Conservation (phyloP, 2,888 invertebrate species). For the Euproctis similis region DNA sequence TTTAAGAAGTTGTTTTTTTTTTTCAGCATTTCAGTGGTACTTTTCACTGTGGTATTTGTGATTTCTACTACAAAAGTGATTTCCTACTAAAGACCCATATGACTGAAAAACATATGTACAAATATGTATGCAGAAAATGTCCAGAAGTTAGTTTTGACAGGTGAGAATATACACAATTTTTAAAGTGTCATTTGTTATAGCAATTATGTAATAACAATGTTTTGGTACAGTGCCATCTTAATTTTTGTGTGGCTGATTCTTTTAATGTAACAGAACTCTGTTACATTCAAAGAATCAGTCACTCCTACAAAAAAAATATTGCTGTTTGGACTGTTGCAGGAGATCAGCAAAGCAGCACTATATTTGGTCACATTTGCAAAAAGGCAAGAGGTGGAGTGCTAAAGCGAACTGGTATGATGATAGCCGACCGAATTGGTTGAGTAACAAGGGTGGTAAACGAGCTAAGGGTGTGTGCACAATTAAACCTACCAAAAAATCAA, state of each 20-base stretch:
- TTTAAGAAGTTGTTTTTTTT: constrained; percentile 8
- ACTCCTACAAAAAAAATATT: too few relatives aligned
- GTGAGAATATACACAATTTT: too few relatives aligned
- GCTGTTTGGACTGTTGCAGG: too few relatives aligned
- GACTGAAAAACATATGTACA: constrained; percentile 63
- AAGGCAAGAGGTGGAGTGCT: constrained; percentile 32
- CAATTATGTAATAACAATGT: too few relatives aligned
- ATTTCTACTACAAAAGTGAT: constrained; percentile 56
- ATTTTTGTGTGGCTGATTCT: too few relatives aligned
- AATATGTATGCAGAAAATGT: constrained; percentile 63
- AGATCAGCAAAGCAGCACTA: constrained; percentile 57
- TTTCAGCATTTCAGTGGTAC: constrained; percentile 54
- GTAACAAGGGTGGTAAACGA: constrained; percentile 30
- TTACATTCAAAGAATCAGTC: too few relatives aligned
- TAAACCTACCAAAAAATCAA: constrained; percentile 29
- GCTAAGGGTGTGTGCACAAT: constrained; percentile 25
- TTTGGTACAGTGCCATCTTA: too few relatives aligned
- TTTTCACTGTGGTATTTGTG: constrained; percentile 48
- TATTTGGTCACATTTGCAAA: constrained; percentile 46
- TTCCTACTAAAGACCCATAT: constrained; percentile 56
- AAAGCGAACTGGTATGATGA: constrained; percentile 40
- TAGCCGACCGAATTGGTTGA: constrained; percentile 40
- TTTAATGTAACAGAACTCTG: too few relatives aligned
- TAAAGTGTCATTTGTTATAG: too few relatives aligned
- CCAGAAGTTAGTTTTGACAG: constrained; percentile 60